Percentiles rank a stretch among this genome's conserved stretches.
Evolutionary conservation across 2,797 vertebrate species (phyloP).

Genomic region (Phataginus tricuspis): DNA sequence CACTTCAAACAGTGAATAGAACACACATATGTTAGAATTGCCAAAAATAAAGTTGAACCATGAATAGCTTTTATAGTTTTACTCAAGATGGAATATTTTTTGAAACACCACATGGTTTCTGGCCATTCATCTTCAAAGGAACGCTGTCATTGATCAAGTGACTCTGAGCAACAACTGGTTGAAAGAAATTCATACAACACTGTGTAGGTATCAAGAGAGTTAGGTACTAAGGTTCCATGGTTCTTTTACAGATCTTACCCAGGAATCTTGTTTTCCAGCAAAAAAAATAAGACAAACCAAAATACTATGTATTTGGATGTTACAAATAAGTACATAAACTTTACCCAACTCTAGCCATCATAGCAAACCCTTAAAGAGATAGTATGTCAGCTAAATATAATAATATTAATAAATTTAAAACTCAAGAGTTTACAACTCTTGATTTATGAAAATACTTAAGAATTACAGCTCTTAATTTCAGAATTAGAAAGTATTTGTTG

Average conservation of each 20-base stretch:
- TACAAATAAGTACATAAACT: neutral
- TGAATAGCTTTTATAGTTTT: conserved; percentile 8
- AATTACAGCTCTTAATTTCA: neutral
- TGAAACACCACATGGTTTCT: conserved; percentile 20
- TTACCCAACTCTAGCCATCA: neutral
- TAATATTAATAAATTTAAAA: conserved; percentile 47
- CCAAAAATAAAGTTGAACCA: conserved; percentile 21
- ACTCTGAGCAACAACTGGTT: neutral
- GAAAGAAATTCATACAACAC: neutral
- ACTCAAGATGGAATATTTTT: neutral
- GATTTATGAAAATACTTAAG: too few species aligned
- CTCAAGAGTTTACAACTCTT: neutral
- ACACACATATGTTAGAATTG: neutral
- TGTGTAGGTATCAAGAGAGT: neutral
- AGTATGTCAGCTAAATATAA: neutral
- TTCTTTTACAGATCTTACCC: neutral
- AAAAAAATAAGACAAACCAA: neutral
- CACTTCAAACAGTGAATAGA: conserved; percentile 16
- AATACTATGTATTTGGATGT: neutral
- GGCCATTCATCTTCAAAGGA: conserved; percentile 39
- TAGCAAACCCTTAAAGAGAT: neutral
- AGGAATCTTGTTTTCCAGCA: conserved; percentile 15
- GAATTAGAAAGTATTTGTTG: conserved; percentile 11
- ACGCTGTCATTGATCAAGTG: neutral
- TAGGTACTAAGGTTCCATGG: neutral